phyloP scores from a whole-genome alignment of 1,140 invertebrate genomes.

The Diabrotica undecimpunctata region DNA sequence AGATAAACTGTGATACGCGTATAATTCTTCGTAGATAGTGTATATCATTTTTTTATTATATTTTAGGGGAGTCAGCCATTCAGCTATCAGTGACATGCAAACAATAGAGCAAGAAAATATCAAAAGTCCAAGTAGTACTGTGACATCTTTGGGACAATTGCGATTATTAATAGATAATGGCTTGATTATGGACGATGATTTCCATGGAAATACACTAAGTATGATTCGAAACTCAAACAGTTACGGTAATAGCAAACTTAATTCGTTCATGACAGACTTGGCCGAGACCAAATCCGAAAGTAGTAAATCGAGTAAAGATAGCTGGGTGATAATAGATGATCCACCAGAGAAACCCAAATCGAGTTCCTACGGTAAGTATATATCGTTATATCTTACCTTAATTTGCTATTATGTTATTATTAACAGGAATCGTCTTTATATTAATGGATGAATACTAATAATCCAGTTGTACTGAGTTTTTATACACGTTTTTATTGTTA shows the following conservation, averaged over 20 bases:
- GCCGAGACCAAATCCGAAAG: conserved; percentile 7
- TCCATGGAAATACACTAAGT: conserved; percentile 52
- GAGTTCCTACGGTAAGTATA: conserved; percentile 3
- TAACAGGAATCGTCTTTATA: no score
- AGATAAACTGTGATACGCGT: no score
- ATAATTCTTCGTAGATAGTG: no score
- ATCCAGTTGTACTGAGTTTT: no score
- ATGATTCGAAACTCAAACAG: conserved; percentile 47
- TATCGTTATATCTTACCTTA: not conserved
- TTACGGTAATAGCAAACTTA: conserved; percentile 21
- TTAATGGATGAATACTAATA: no score
- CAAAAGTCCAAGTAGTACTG: conserved; percentile 33
- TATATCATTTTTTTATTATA: conserved; percentile 24
- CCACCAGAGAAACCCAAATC: conserved; percentile 34
- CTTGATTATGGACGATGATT: conserved; percentile 48
- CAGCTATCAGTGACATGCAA: conserved; percentile 89
- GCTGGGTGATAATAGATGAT: conserved; percentile 45
- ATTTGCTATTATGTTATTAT: no score
- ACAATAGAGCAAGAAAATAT: conserved; percentile 79
- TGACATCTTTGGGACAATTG: conserved; percentile 42
- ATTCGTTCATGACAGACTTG: conserved; percentile 23
- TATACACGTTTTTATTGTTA: no score
- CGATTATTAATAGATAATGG: conserved; percentile 39
- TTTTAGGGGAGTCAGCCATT: conserved; percentile 83
- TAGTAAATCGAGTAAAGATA: conserved; percentile 31